Evolutionary conservation across 2,113 vertebrate genomes (phyloP).

Genomic region (Amblyornis subalaris): DNA sequence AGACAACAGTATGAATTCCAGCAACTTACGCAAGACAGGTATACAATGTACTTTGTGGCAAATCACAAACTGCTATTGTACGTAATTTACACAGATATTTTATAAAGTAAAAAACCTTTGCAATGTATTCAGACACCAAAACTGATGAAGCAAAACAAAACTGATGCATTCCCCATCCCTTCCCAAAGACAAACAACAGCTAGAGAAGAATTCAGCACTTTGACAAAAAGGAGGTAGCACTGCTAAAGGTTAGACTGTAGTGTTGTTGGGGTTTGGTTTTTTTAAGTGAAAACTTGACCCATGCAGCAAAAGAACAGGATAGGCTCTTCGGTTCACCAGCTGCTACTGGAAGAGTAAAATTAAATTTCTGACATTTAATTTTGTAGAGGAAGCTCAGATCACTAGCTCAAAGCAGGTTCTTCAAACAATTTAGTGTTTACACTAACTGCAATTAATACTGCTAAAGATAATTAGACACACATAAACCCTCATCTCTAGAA

Average conservation of each 20-base stretch:
- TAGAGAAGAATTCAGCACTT: slow-evolving; percentile 44
- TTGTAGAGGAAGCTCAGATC: slow-evolving; percentile 24
- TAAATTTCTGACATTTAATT: neutral
- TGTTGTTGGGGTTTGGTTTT: neutral
- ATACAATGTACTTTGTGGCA: neutral
- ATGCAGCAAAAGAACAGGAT: slow-evolving; percentile 16
- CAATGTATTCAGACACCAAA: slow-evolving; percentile 1
- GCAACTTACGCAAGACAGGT: neutral
- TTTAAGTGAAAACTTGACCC: slow-evolving; percentile 24
- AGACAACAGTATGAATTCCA: neutral
- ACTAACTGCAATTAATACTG: slow-evolving; percentile 55
- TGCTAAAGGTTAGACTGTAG: slow-evolving; percentile 42
- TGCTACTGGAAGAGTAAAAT: slow-evolving; percentile 9
- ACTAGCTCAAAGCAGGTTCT: slow-evolving; percentile 38
- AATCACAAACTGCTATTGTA: neutral
- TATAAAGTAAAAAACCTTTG: neutral
- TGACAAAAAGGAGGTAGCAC: slow-evolving; percentile 67
- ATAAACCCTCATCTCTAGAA: slow-evolving; percentile 44
- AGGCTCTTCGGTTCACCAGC: slow-evolving; percentile 1
- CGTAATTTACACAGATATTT: neutral
- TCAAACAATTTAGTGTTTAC: slow-evolving; percentile 32
- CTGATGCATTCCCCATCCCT: neutral
- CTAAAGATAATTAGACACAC: neutral
- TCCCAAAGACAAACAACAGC: slow-evolving; percentile 11
- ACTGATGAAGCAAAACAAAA: slow-evolving; percentile 10